A percentile compares a stretch with the other conserved stretches of the same genome.
Evolutionary conservation across 2,797 vertebrate species (phyloP).

Genomic region (Anableps anableps): DNA sequence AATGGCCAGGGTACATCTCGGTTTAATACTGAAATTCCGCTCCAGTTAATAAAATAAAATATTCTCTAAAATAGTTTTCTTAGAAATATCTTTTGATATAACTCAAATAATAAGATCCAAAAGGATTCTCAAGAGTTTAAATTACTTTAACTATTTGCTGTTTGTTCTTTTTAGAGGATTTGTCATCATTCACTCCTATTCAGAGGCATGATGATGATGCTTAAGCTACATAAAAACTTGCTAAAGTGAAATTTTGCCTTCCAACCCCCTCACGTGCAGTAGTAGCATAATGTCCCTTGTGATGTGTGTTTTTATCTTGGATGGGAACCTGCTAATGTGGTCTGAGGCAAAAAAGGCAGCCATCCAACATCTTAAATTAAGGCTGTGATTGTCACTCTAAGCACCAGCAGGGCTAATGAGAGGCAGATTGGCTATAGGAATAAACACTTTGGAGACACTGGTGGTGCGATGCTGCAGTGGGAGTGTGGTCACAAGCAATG

Average conservation of each 20-base stretch:
- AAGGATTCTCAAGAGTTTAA: neutral
- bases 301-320: constrained; percentile 48
- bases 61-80: neutral
- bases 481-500: constrained; percentile 75
- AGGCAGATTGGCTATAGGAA: constrained; percentile 77
- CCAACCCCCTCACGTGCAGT: constrained; percentile 36
- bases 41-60: neutral
- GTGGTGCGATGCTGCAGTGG: constrained; percentile 61
- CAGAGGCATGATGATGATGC: constrained; percentile 10
- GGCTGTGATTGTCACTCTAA: constrained; percentile 75
- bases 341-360: constrained; percentile 55
- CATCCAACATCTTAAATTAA: constrained; percentile 76
- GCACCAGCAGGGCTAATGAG: constrained; percentile 73
- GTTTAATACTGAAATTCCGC: neutral
- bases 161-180: neutral
- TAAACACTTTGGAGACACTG: constrained; percentile 74
- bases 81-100: neutral
- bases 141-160: neutral
- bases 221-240: constrained; percentile 23
- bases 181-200: constrained; percentile 11
- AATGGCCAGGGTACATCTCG: too few relatives aligned
- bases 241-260: constrained; percentile 21
- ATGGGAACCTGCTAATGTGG: constrained; percentile 75
- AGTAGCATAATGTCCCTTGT: constrained; percentile 38
- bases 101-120: neutral